Evolutionary conservation across 2,797 vertebrate species (phyloP).

Genomic region (Bufotes viridis): DNA sequence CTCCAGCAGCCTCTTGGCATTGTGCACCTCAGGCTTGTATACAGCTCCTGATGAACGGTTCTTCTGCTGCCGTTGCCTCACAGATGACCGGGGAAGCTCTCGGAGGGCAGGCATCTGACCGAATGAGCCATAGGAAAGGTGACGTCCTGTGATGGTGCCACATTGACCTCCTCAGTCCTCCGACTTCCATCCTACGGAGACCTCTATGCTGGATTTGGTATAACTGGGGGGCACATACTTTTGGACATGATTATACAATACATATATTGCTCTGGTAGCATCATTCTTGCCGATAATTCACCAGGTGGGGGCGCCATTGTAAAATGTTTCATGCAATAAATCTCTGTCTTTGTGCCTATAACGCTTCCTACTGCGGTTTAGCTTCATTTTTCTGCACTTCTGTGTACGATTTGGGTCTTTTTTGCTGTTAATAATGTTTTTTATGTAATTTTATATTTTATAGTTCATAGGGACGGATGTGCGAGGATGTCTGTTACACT

Average conservation of each 20-base stretch:
- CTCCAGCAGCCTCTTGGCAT: background rate
- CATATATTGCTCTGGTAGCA: background rate
- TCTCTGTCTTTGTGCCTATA: background rate
- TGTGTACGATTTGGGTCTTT: background rate
- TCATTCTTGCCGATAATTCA: no score
- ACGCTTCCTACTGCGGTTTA: background rate
- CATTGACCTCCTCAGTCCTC: background rate
- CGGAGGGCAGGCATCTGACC: no score
- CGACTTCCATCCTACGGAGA: background rate
- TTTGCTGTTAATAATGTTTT: background rate
- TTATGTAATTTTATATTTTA: background rate
- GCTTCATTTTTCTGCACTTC: background rate
- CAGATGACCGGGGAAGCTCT: no score
- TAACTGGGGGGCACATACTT: background rate
- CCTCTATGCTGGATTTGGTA: background rate
- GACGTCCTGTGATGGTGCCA: background rate
- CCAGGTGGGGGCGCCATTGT: background rate
- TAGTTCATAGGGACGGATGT: background rate
- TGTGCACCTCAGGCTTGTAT: background rate
- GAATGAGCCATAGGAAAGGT: no score
- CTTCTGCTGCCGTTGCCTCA: background rate
- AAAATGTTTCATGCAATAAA: background rate
- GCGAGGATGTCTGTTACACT: background rate
- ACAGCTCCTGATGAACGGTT: background rate
- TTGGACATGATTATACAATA: background rate